Percentiles rank a stretch among this genome's conserved stretches.
Conservation (phyloP, 2,888 invertebrate genomes). For the Meandrusa payeni region DNA sequence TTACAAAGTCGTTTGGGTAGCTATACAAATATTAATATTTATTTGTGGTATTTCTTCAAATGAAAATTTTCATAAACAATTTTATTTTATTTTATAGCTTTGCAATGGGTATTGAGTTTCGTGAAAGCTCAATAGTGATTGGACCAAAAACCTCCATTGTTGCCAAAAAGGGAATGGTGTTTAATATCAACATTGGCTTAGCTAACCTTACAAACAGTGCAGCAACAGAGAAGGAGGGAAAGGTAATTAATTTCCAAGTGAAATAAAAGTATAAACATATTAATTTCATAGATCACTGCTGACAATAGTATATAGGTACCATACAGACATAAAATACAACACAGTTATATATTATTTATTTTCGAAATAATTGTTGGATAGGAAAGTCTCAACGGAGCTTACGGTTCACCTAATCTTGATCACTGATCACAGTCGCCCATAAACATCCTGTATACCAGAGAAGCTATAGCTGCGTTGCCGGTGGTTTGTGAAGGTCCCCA, state of each 20-base stretch:
- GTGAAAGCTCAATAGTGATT: conserved; percentile 95
- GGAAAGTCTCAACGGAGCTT: too few species aligned
- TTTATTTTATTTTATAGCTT: conserved; percentile 80
- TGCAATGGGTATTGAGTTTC: conserved; percentile 98
- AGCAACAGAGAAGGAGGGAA: conserved; percentile 91
- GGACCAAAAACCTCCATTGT: conserved; percentile 91
- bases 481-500: too few species aligned
- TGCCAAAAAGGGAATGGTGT: conserved; percentile 96
- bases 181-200: conserved; percentile 96
- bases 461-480: too few species aligned
- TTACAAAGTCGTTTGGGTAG: conserved; percentile 96
- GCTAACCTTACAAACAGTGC: conserved; percentile 91
- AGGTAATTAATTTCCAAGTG: conserved; percentile 78
- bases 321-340: background rate
- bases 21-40: conserved; percentile 25
- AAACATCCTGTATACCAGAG: too few species aligned
- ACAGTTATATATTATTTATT: background rate
- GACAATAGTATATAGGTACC: background rate
- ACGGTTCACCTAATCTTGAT: too few species aligned
- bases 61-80: too few species aligned
- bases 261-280: too few species aligned
- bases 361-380: too few species aligned
- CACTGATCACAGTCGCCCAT: too few species aligned
- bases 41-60: too few species aligned
- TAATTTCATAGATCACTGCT: too few species aligned